Evolutionary conservation across 2,888 invertebrate species (phyloP).

Genomic region (Drosophila vallismaia): DNA sequence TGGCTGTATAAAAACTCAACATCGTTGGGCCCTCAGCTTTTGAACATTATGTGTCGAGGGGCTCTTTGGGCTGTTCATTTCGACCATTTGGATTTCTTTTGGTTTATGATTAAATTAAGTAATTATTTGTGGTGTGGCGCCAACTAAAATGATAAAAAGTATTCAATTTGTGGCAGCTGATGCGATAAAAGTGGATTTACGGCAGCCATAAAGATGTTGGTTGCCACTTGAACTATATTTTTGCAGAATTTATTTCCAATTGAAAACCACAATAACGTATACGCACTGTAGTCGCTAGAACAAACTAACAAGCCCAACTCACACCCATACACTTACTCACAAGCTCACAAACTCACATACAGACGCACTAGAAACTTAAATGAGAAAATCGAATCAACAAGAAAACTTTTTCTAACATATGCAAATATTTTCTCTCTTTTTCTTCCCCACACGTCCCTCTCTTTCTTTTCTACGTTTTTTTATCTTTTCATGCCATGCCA

Average conservation of each 20-base stretch:
- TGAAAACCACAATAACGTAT: conserved; percentile 43
- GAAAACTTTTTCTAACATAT: conserved; percentile 60
- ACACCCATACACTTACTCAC: conserved; percentile 6
- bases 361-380: conserved; percentile 25
- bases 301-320: conserved; percentile 57
- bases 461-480: conserved; percentile 19
- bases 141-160: conserved; percentile 47
- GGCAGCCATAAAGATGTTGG: conserved; percentile 24
- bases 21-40: conserved; percentile 8
- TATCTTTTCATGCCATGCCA: conserved; percentile 19
- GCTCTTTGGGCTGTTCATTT: conserved; percentile 26
- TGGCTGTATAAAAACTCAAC: conserved; percentile 66
- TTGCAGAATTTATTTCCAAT: conserved; percentile 21
- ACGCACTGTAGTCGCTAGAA: conserved; percentile 60
- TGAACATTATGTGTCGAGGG: conserved; percentile 44
- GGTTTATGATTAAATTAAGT: conserved; percentile 76
- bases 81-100: conserved; percentile 38
- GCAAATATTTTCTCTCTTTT: conserved; percentile 52
- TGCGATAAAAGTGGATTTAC: conserved; percentile 33
- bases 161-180: conserved; percentile 49
- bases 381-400: conserved; percentile 41
- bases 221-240: conserved; percentile 39
- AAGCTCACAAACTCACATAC: conserved; percentile 27
- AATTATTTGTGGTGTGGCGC: conserved; percentile 71
- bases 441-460: not conserved